phyloP scores from a whole-genome alignment of 2,797 vertebrate genomes.

The Cirrhinus molitorella region DNA sequence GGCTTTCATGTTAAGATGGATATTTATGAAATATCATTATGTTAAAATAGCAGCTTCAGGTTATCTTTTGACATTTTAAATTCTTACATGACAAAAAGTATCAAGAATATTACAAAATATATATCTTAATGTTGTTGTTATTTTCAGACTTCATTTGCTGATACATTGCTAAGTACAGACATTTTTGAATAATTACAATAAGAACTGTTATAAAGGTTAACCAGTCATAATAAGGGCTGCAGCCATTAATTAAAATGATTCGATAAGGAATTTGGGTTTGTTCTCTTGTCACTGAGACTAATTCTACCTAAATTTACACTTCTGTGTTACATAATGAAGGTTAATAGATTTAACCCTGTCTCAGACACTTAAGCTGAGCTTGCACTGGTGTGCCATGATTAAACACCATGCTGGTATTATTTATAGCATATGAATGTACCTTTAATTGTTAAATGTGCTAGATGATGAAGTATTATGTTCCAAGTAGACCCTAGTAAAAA shows the following conservation, averaged over 20 bases:
- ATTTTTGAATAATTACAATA: background rate
- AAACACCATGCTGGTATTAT: background rate
- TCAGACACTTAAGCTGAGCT: background rate
- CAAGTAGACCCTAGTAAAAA: too few relatives aligned
- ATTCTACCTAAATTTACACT: constrained; percentile 26
- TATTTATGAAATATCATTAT: too few relatives aligned
- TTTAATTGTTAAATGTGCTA: background rate
- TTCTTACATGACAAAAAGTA: too few relatives aligned
- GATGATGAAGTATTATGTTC: background rate
- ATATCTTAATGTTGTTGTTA: background rate
- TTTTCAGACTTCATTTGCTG: background rate
- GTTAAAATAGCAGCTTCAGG: too few relatives aligned
- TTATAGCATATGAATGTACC: background rate
- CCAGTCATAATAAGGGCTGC: background rate
- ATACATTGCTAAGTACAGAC: background rate
- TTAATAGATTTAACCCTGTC: constrained; percentile 34
- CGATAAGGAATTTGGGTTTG: background rate
- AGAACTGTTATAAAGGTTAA: background rate
- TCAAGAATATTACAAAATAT: too few relatives aligned
- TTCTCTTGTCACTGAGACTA: background rate
- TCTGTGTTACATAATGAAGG: background rate
- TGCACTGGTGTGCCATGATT: background rate
- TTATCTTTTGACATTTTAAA: too few relatives aligned
- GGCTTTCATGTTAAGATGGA: background rate
- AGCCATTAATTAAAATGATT: background rate